These are phyloP conservation scores for Sciaenops ocellatus DNA, from an alignment of 2,797 vertebrate genomes.

Conservation along the genomic window DNA sequence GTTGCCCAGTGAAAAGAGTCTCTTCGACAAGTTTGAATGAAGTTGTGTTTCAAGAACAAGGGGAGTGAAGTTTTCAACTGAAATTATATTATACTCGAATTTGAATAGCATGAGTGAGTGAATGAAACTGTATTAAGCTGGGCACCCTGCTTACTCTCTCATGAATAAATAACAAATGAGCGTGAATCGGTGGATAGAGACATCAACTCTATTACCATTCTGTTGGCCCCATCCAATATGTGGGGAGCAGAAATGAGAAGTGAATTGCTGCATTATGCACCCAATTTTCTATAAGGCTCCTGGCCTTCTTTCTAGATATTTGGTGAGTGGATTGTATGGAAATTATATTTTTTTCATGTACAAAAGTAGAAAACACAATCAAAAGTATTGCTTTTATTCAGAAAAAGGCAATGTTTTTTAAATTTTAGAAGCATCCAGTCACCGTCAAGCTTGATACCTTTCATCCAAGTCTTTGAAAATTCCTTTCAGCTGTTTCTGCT, in stretches of 20 bases:
- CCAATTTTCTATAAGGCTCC: constrained; percentile 63
- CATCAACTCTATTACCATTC: constrained; percentile 76
- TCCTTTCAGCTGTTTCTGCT: constrained; percentile 35
- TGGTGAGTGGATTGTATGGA: constrained; percentile 51
- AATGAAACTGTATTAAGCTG: constrained; percentile 68
- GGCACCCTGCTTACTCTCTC: constrained; percentile 74
- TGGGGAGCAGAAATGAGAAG: constrained; percentile 71
- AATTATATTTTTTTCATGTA: constrained; percentile 44
- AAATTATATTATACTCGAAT: constrained; percentile 54
- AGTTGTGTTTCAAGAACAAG: constrained; percentile 50
- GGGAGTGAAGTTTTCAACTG: constrained; percentile 48
- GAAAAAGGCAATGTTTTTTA: neutral
- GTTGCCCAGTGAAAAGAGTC: constrained; percentile 24
- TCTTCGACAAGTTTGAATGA: constrained; percentile 44
- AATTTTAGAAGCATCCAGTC: constrained; percentile 13
- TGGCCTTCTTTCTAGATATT: constrained; percentile 56
- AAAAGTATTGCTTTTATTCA: constrained; percentile 12
- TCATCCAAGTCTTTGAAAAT: constrained; percentile 27
- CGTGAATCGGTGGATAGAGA: constrained; percentile 69
- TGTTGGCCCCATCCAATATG: constrained; percentile 59
- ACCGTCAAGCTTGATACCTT: neutral
- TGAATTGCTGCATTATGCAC: constrained; percentile 72
- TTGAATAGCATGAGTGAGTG: constrained; percentile 63
- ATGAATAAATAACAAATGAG: constrained; percentile 83
- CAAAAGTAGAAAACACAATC: constrained; percentile 38